A percentile compares a stretch with the other conserved stretches of the same genome.
These are phyloP conservation scores for Limnephilus marmoratus DNA, from an alignment of 2,888 invertebrate species.

Conservation along the genomic window DNA sequence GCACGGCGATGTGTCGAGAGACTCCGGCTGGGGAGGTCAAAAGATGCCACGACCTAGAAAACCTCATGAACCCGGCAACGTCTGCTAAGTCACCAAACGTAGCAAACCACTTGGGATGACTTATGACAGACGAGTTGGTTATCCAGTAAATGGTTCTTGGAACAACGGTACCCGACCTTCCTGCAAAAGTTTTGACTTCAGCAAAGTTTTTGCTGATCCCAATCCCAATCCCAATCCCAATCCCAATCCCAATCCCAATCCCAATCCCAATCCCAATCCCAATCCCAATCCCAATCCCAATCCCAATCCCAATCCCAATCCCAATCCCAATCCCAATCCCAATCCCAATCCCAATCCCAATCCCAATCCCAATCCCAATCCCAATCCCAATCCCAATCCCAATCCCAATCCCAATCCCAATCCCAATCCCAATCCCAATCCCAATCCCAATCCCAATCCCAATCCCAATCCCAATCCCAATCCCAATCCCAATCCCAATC, in stretches of 20 bases:
- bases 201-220: not conserved
- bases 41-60: too few relatives aligned
- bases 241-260: not conserved
- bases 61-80: too few relatives aligned
- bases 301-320: not conserved
- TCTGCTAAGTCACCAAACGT: too few relatives aligned
- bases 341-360: not conserved
- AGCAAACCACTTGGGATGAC: too few relatives aligned
- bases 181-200: not conserved
- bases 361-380: not conserved
- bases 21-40: too few relatives aligned
- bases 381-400: not conserved
- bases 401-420: not conserved
- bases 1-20: too few relatives aligned
- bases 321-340: not conserved
- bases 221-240: not conserved
- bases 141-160: too few relatives aligned
- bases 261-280: not conserved
- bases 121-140: too few relatives aligned
- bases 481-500: not conserved
- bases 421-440: not conserved
- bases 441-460: not conserved
- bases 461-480: not conserved
- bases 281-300: not conserved
- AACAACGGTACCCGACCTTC: too few relatives aligned